phyloP scores from a whole-genome alignment of 1,140 invertebrate species.

The Epicauta chinensis region DNA sequence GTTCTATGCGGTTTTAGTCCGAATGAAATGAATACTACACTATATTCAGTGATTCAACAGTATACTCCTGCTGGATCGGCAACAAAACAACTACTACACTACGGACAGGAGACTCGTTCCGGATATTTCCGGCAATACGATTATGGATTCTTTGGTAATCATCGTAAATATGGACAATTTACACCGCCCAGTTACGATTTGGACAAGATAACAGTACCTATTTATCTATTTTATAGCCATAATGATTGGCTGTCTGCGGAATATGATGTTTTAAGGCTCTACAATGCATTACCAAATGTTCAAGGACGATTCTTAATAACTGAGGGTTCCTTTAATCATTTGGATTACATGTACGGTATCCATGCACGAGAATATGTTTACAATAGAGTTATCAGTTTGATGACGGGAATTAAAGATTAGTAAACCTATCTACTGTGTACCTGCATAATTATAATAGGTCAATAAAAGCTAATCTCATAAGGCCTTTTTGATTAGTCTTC shows the following conservation, averaged over 20 bases:
- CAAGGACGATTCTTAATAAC: conserved; percentile 20
- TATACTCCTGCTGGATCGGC: conserved; percentile 82
- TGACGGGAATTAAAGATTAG: too few species aligned
- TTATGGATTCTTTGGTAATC: conserved; percentile 27
- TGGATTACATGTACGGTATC: conserved; percentile 23
- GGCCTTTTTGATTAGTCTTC: too few species aligned
- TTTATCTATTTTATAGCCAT: conserved; percentile 46
- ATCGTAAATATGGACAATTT: conserved; percentile 15
- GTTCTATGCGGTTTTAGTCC: conserved; percentile 50
- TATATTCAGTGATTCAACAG: conserved; percentile 65
- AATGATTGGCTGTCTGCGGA: conserved; percentile 44
- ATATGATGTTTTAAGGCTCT: conserved; percentile 35
- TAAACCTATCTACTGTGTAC: too few species aligned
- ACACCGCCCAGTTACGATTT: conserved; percentile 49
- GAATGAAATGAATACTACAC: conserved; percentile 52
- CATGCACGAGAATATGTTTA: conserved; percentile 21
- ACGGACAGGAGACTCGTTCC: conserved; percentile 54
- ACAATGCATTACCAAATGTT: conserved; percentile 43
- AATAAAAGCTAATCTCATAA: too few species aligned
- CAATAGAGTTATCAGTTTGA: conserved; percentile 20
- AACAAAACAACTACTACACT: conserved; percentile 66
- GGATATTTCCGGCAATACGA: conserved; percentile 57
- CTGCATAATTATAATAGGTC: too few species aligned
- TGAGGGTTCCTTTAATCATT: conserved; percentile 19
- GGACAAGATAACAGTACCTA: conserved; percentile 51